A percentile compares a stretch with the other conserved stretches of the same genome.
Evolutionary conservation across 2,113 vertebrate species (phyloP).

Genomic region (Hyperoodon ampullatus): DNA sequence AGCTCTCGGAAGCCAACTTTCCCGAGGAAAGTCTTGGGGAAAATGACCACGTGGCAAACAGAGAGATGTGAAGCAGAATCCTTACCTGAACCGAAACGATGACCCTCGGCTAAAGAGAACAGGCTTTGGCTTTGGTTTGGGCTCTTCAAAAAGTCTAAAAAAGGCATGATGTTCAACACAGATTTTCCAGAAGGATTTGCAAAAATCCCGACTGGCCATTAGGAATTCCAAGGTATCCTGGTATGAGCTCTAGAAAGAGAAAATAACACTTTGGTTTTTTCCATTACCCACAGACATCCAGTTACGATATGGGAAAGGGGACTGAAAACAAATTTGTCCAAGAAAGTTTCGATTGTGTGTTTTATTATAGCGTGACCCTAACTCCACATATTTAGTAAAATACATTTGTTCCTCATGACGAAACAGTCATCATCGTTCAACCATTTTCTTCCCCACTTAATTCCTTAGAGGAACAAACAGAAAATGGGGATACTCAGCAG

Average conservation of each 20-base stretch:
- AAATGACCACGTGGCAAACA: rapidly evolving
- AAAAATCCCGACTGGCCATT: conserved; percentile 97
- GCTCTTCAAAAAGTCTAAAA: conserved; percentile 98
- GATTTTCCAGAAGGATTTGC: conserved; percentile 99
- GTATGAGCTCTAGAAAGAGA: conserved; percentile 89
- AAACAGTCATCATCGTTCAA: background rate
- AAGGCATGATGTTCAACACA: conserved; percentile 99
- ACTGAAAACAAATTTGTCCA: background rate
- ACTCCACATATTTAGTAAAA: background rate
- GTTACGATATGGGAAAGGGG: background rate
- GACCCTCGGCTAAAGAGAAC: conserved; percentile 97
- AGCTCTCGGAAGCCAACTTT: too few species aligned
- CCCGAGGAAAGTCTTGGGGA: background rate
- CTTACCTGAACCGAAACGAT: conserved; percentile 98
- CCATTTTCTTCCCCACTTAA: background rate
- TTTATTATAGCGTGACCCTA: background rate
- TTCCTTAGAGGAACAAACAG: background rate
- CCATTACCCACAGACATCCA: background rate
- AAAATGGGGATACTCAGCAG: background rate
- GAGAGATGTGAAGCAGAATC: background rate
- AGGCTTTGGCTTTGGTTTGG: conserved; percentile 96
- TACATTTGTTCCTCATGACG: background rate
- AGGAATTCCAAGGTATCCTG: conserved; percentile 98
- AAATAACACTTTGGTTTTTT: background rate
- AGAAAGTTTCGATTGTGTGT: background rate